phyloP scores from a whole-genome alignment of 2,888 invertebrate genomes.

The Limulus polyphemus region DNA sequence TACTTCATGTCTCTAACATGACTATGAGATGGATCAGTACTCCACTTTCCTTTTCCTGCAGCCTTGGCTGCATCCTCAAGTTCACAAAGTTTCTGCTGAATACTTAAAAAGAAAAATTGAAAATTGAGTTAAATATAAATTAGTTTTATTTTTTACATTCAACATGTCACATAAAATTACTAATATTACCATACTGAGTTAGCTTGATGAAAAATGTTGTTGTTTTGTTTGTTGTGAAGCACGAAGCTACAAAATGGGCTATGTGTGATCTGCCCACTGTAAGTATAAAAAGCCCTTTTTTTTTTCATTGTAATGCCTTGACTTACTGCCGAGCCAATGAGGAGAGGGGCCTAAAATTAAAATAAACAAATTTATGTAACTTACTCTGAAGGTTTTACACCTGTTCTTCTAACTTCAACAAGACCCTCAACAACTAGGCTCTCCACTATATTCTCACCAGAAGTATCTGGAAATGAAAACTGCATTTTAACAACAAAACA shows the following conservation, averaged over 20 bases:
- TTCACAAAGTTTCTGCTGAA: slow-evolving; percentile 48
- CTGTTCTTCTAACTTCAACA: slow-evolving; percentile 55
- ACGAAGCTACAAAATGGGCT: too few species aligned
- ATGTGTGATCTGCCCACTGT: too few species aligned
- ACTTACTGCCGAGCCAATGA: too few species aligned
- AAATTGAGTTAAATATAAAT: too few species aligned
- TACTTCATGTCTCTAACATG: slow-evolving; percentile 79
- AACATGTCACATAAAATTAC: too few species aligned
- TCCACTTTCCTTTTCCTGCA: slow-evolving; percentile 63
- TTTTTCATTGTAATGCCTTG: too few species aligned
- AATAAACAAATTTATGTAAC: slow-evolving; percentile 37
- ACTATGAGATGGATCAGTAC: slow-evolving; percentile 18
- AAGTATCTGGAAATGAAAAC: slow-evolving; percentile 40
- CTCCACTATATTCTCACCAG: slow-evolving; percentile 79
- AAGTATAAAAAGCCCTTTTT: too few species aligned
- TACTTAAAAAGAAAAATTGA: too few species aligned
- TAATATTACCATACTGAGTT: too few species aligned
- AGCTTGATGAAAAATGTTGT: too few species aligned
- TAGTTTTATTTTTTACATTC: too few species aligned
- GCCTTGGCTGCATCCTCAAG: slow-evolving; percentile 80
- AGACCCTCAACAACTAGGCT: slow-evolving; percentile 76
- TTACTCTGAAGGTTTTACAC: slow-evolving; percentile 39
- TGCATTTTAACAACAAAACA: slow-evolving; percentile 2
- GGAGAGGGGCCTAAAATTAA: neutral
- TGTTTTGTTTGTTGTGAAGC: too few species aligned